Base-by-base conservation (phyloP, 2,113 vertebrate genomes). In the Dunckerocampus dactyliophorus region DNA sequence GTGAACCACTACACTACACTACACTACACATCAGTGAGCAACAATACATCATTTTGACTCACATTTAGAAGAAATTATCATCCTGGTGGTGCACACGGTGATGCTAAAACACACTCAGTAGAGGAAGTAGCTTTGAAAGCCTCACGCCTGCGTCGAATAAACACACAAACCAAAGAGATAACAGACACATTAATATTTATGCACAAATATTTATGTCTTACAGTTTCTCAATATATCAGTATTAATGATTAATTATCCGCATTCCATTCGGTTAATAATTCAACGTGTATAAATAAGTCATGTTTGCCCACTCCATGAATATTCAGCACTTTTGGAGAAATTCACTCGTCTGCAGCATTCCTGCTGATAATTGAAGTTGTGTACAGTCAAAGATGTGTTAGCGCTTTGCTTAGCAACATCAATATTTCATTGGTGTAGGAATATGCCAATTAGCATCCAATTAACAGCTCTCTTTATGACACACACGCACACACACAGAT, bases 191-290 rank as follows among this genome's bases (percentile, higher is more conserved):
- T 77, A 84, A 88, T 82, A 87, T 84, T 77, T 65, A 80, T 78
- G 81, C 70, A 53, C 78, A 83, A 84, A 88, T 82, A 84, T 86
- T 87, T 84, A 86, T 86, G 77, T 84, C 69, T 75, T 82, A 81
- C 75, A 85, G 72, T 82, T 83, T 81, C 52, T 74, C 81, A 79
- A 75, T 87, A 75, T 79, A 83, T 84, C 74, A 75, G 42, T 59
- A 81, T 87, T 48, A 85, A 87, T 84, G 63, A 82, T 83, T 80
- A 76, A 86, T 82, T 58, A 76, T 72, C 66, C 67, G 76, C 73
- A 82, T 84, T 82, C 74, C 62, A 69, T 70, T 66, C 65, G 37
- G 72, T 87, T 62, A 89, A 89, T 86, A 78, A 87, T 85, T 85
- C 72, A 87, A 58, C 61, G 16, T 73, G 75, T 70, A 80, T 86